Evolutionary conservation across 2,113 vertebrate species (phyloP).

Genomic region (Aplodontia rufa): DNA sequence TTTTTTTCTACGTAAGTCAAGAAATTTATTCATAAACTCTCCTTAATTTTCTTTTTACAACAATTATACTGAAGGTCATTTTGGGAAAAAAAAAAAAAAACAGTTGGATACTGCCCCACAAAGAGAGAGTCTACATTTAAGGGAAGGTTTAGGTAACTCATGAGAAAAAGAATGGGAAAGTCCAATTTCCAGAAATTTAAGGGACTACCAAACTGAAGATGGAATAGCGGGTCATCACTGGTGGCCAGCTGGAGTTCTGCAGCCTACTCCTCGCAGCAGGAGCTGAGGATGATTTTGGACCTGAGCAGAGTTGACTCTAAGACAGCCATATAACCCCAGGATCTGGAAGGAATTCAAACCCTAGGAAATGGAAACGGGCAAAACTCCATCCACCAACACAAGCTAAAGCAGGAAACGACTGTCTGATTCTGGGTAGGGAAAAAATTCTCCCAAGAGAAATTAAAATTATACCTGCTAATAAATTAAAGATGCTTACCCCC

Average conservation of each 20-base stretch:
- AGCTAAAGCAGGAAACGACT: background rate
- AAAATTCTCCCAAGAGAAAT: constrained; percentile 10
- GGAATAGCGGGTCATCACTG: background rate
- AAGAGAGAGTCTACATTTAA: background rate
- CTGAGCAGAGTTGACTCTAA: background rate
- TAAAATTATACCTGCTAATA: background rate
- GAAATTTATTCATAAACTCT: background rate
- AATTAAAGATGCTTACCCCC: background rate
- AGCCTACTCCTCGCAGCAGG: background rate
- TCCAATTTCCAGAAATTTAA: background rate
- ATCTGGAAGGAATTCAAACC: background rate
- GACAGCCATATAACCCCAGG: background rate
- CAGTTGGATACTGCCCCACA: background rate
- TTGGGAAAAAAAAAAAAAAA: background rate
- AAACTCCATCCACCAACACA: background rate
- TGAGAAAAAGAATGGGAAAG: background rate
- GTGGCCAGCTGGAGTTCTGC: background rate
- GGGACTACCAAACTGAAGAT: background rate
- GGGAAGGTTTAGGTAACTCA: background rate
- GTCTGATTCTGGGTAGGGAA: background rate
- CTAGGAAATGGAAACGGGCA: background rate
- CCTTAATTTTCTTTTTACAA: background rate
- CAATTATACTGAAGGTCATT: background rate
- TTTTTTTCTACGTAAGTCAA: background rate
- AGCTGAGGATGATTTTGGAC: background rate